phyloP scores from a whole-genome alignment of 1,140 invertebrate genomes.

The Leptopilina clavipes region DNA sequence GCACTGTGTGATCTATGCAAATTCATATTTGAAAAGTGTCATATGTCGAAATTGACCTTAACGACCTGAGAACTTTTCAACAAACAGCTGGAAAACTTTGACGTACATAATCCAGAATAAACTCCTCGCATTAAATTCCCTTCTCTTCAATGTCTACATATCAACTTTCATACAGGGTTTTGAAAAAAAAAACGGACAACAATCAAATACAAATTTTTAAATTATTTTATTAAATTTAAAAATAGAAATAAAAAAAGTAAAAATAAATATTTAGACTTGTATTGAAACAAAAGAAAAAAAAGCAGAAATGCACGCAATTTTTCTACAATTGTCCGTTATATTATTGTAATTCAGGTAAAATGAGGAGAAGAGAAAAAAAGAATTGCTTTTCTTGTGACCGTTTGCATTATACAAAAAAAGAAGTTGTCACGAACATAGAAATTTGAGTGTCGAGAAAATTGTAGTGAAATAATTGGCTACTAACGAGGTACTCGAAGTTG shows the following conservation, averaged over 20 bases:
- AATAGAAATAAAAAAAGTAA: too few relatives aligned
- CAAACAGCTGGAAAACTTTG: neutral
- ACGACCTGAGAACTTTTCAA: slow-evolving; percentile 9
- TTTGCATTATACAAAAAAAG: slow-evolving; percentile 36
- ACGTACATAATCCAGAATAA: slow-evolving; percentile 9
- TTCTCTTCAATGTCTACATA: slow-evolving; percentile 1
- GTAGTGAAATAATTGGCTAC: slow-evolving; percentile 51
- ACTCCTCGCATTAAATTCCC: neutral
- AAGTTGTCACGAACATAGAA: slow-evolving; percentile 30
- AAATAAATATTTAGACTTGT: too few relatives aligned
- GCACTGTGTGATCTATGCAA: slow-evolving; percentile 32
- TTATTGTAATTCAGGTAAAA: too few relatives aligned
- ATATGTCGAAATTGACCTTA: slow-evolving; percentile 19
- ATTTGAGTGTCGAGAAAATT: slow-evolving; percentile 40
- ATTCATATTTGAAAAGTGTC: slow-evolving; percentile 32
- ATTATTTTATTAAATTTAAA: too few relatives aligned
- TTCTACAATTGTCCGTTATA: too few relatives aligned
- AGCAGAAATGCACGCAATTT: too few relatives aligned
- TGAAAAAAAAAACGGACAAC: too few relatives aligned
- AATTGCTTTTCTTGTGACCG: neutral
- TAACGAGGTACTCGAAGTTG: slow-evolving; percentile 53
- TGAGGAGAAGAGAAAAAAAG: neutral
- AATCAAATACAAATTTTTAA: too few relatives aligned
- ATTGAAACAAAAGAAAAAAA: too few relatives aligned
- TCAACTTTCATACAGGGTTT: too few relatives aligned